These are phyloP conservation scores for Cyphomyrus discorhynchus DNA, from an alignment of 2,113 vertebrate genomes.

Conservation along the genomic window DNA sequence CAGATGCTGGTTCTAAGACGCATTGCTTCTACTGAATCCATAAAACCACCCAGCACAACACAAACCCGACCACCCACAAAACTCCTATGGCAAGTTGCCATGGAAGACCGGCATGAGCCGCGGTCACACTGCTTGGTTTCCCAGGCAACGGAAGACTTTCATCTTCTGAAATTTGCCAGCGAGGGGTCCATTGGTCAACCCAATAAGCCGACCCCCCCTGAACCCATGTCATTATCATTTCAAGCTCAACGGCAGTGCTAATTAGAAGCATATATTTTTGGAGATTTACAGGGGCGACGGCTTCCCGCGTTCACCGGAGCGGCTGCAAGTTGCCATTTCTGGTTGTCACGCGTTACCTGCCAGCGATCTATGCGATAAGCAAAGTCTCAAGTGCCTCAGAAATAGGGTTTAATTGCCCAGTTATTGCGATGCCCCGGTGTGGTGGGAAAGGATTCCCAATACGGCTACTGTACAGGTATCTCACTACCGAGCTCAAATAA, in stretches of 20 bases:
- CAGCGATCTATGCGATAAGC: not conserved
- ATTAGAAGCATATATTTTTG: constrained; percentile 26
- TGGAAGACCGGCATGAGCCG: not conserved
- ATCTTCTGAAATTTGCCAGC: constrained; percentile 20
- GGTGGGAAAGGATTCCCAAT: not conserved
- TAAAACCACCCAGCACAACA: not conserved
- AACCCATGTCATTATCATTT: constrained; percentile 15
- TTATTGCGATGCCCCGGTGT: not conserved
- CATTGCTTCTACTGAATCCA: not conserved
- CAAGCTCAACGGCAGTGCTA: constrained; percentile 15
- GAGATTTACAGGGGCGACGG: constrained; percentile 14
- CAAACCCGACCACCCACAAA: not conserved
- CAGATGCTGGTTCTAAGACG: not conserved
- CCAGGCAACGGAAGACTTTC: constrained; percentile 20
- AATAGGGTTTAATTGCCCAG: not conserved
- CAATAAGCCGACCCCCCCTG: not conserved
- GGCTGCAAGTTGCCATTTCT: not conserved
- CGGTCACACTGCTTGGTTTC: constrained; percentile 20
- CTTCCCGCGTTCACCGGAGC: not conserved
- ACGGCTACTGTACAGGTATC: not conserved
- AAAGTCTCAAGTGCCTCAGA: not conserved
- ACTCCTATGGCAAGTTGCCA: not conserved
- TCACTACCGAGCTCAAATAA: not conserved
- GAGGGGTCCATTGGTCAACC: constrained; percentile 24
- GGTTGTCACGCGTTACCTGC: not conserved